A percentile compares a stretch with the other conserved stretches of the same genome.
phyloP scores from a whole-genome alignment of 2,113 vertebrate species.

The Dryoscopus gambensis region DNA sequence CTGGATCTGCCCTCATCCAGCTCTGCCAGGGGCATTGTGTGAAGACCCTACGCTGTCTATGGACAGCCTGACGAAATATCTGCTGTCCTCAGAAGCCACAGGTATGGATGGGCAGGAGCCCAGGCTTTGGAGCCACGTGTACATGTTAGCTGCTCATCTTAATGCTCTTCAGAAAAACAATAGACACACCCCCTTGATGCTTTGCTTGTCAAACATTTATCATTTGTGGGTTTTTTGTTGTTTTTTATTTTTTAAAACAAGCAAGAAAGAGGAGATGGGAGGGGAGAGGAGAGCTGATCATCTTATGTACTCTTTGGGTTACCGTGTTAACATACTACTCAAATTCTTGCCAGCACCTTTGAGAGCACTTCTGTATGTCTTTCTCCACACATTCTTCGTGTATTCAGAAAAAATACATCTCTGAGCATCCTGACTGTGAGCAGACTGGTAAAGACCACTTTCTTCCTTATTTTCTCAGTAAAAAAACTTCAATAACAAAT shows the following conservation, averaged over 20 bases:
- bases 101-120: neutral
- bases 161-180: neutral
- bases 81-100: neutral
- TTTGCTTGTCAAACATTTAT: neutral
- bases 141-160: neutral
- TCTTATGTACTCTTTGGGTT: neutral
- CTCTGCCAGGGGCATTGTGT: neutral
- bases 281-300: neutral
- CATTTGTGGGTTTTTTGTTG: neutral
- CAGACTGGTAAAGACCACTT: neutral
- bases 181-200: neutral
- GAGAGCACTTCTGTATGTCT: neutral
- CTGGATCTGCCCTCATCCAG: neutral
- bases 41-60: rapidly evolving
- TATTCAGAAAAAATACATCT: neutral
- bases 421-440: neutral
- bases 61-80: neutral
- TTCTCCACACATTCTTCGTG: neutral
- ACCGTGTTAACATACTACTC: neutral
- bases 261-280: neutral
- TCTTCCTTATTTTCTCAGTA: neutral
- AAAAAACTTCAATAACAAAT: neutral
- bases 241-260: neutral
- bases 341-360: neutral
- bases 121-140: neutral